A percentile compares a stretch with the other conserved stretches of the same genome.
Evolutionary conservation across 2,888 invertebrate species (phyloP).

Genomic region (Caenorhabditis sp.): DNA sequence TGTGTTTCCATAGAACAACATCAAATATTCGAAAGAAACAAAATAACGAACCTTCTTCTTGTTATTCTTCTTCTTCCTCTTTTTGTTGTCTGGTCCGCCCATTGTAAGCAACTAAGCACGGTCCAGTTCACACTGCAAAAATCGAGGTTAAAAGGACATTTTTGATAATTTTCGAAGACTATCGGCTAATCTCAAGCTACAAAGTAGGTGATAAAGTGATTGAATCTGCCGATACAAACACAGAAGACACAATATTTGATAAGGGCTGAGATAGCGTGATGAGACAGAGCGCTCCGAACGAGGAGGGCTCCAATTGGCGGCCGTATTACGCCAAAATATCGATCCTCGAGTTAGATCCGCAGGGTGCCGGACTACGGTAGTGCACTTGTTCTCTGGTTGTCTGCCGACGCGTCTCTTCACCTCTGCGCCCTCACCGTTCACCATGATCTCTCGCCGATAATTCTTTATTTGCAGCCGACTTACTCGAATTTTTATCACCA

Average conservation of each 20-base stretch:
- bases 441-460: constrained; percentile 27
- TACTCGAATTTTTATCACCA: constrained; percentile 13
- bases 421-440: constrained; percentile 22
- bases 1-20: too few relatives aligned
- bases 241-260: constrained; percentile 11
- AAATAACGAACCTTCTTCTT: constrained; percentile 62
- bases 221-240: constrained; percentile 9
- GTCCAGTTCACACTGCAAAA: constrained; percentile 24
- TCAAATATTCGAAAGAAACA: too few relatives aligned
- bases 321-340: constrained; percentile 50
- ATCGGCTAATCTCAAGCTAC: neutral
- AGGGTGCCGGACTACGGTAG: constrained; percentile 52
- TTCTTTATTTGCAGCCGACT: constrained; percentile 26
- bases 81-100: constrained; percentile 66
- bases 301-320: constrained; percentile 45
- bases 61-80: constrained; percentile 70
- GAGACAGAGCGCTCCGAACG: constrained; percentile 12
- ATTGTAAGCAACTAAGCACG: constrained; percentile 40
- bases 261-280: neutral
- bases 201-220: constrained; percentile 11
- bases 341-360: constrained; percentile 44
- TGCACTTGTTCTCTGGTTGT: constrained; percentile 27
- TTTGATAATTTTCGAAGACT: neutral
- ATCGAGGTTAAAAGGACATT: too few relatives aligned
- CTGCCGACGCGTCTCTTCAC: constrained; percentile 32